Conservation (phyloP, 1,140 invertebrate species). For the Rhynchophorus ferrugineus region DNA sequence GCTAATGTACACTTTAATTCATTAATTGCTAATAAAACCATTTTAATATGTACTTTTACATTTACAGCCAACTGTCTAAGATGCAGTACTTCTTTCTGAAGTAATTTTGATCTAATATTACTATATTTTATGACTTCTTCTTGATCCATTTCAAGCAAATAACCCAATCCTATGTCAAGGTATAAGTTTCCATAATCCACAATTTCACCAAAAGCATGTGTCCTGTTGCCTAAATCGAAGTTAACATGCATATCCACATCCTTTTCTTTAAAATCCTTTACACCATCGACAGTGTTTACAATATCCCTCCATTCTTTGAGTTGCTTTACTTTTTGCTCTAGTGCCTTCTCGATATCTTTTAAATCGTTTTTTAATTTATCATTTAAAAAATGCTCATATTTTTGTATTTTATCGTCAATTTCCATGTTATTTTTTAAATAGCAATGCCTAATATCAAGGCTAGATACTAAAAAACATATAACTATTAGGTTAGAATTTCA, state of each 20-base stretch:
- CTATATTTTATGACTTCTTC: slow-evolving; percentile 38
- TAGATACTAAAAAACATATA: too few species aligned
- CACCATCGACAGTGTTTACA: slow-evolving; percentile 25
- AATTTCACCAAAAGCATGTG: slow-evolving; percentile 27
- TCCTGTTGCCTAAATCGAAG: slow-evolving; percentile 26
- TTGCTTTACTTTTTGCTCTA: slow-evolving; percentile 25
- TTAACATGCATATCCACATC: slow-evolving; percentile 30
- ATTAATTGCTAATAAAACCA: slow-evolving; percentile 36
- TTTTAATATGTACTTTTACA: slow-evolving; percentile 39
- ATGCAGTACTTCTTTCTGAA: slow-evolving; percentile 37
- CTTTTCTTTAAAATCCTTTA: slow-evolving; percentile 30
- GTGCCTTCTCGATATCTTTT: slow-evolving; percentile 27
- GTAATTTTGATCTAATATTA: slow-evolving; percentile 32
- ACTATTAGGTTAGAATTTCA: too few species aligned
- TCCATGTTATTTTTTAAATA: too few species aligned
- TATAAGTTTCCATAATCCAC: slow-evolving; percentile 30
- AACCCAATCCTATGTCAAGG: slow-evolving; percentile 34
- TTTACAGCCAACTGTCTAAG: slow-evolving; percentile 34
- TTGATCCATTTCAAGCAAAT: slow-evolving; percentile 34
- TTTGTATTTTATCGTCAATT: slow-evolving; percentile 31
- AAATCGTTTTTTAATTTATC: slow-evolving; percentile 36
- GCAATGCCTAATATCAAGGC: too few species aligned
- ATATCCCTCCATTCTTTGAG: slow-evolving; percentile 36
- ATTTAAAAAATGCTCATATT: slow-evolving; percentile 37
- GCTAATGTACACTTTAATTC: too few species aligned